Conservation (phyloP, 2,113 vertebrate species). For the Coptodon bakossiorum region DNA sequence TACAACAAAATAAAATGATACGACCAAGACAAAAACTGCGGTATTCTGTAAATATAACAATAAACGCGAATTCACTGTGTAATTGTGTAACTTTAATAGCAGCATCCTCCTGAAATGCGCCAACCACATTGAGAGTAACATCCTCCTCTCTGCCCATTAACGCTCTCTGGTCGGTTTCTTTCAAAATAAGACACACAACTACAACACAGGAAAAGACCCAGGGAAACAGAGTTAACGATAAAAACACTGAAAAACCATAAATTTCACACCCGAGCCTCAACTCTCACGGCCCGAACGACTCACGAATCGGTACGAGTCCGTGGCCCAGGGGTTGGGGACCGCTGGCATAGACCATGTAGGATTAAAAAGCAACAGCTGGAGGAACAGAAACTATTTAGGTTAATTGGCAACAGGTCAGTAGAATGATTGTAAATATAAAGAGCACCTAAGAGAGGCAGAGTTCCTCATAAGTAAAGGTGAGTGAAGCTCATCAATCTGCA, state of each 20-base stretch:
- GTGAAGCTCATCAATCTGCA: too few species aligned
- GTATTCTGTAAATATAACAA: neutral
- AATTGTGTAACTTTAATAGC: neutral
- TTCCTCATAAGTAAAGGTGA: too few species aligned
- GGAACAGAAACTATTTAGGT: neutral
- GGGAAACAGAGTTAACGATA: neutral
- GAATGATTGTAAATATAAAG: too few species aligned
- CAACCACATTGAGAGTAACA: neutral
- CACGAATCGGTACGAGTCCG: neutral
- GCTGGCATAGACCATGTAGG: neutral
- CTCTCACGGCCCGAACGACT: neutral
- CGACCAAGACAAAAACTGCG: neutral
- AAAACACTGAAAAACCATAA: neutral
- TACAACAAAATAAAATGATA: neutral
- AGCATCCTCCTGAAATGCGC: neutral
- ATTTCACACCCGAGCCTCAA: neutral
- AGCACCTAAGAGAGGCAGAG: too few species aligned
- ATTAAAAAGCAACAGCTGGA: neutral
- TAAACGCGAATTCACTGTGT: neutral
- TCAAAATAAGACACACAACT: neutral
- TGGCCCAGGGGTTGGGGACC: neutral
- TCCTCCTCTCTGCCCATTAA: neutral
- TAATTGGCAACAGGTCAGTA: too few species aligned
- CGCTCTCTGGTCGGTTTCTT: neutral
- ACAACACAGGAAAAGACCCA: neutral